Evolutionary conservation across 2,113 vertebrate genomes (phyloP), one percentile per base, ranked within the genome.

Genomic region (Petaurus breviceps): DNA sequence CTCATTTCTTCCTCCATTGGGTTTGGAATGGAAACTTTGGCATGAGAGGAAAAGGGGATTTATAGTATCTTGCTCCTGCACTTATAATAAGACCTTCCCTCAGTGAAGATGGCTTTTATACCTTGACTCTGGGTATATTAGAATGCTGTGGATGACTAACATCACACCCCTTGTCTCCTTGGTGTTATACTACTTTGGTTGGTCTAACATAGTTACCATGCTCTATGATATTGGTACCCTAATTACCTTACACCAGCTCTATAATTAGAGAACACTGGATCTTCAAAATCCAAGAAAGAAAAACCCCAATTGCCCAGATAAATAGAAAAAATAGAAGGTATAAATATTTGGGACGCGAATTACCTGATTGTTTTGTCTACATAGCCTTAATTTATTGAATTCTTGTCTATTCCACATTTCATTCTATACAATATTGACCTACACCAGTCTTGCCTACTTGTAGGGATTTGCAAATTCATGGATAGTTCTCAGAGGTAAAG

Each of bases 1-100:
- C 96, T 97, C 77, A 46, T 93, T 95, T 52, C 57, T 90, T 94
- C 96, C 47, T 91, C 31, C 61, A 25, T 8, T 90, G 68, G 53
- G 89, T 95, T 92, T 91, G 54, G 53, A 22, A 25, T 95, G 51
- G 68, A 77, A 77, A 8, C 37, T 77, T 77, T 77, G 68, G 68
- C 37, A n/a, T 22, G 12, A 3, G 31, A n/a, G 61, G 31, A 68
- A n/a, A 31, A 61, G 3, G 11, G 11, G 4, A 31, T 31, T n/a
- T n/a, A n/a, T n/a, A 68, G 61, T 37, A 68, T 37, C 12, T 68
- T 68, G n/a, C 68, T 94, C 22, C 26, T 96, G 31, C 31, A 91
- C 49, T 24, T 89, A 14, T 47, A 92, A 46, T 89, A 37, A 89
- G 94, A 92, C 31, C 28, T 49, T 93, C 91, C 24, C 51, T 93